Evolutionary conservation across 2,113 vertebrate genomes (phyloP), one percentile per base, ranked within the genome.

Genomic region (Sterna hirundo): DNA sequence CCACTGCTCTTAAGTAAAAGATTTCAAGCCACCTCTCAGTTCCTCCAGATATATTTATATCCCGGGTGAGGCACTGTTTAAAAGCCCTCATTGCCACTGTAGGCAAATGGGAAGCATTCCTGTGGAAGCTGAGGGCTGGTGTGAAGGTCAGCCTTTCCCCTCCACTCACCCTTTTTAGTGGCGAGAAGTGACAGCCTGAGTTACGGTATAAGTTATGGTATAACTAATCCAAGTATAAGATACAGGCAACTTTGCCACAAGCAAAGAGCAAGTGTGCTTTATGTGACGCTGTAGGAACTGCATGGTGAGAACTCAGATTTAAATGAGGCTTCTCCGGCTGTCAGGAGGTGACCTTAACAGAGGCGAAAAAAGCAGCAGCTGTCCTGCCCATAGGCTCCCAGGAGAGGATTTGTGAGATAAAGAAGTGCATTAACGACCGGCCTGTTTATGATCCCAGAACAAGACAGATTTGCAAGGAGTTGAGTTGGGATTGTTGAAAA

Each of bases 221-320:
- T 34, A 36, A 65, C 21, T 75, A 55, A 72, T 32, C 22, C 52
- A 60, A 71, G 18, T 10, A 65, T 57, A 74, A 79, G 77, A 3
- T 15, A 44, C 27, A 21, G 36, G 57, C 22, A 57, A 10, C 61
- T 82, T 62, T 47, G 26, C 36, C 57, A 26, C 26, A 25, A 21
- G 65, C 40, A 38, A 61, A 65, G 49, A 76, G 58, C 47, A 46
- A 6, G 10, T 5, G 22, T 80, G 29, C 34, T 80, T 86, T 66
- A 38, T 65, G 58, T 0, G 0, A 15, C 0, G 0, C 66, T 44
- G n/a, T 46, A 36, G n/a, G 44, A 15, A 57, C 34, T 42, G 57
- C 6, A 2, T 7, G 4, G 25, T 65, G 66, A 42, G 62, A 77
- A 54, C 87, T 62, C 62, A 17, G 54, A 40, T 79, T 79, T 91